Evolutionary conservation across 2,888 invertebrate genomes (phyloP).

Genomic region (Heteropelma amictum): DNA sequence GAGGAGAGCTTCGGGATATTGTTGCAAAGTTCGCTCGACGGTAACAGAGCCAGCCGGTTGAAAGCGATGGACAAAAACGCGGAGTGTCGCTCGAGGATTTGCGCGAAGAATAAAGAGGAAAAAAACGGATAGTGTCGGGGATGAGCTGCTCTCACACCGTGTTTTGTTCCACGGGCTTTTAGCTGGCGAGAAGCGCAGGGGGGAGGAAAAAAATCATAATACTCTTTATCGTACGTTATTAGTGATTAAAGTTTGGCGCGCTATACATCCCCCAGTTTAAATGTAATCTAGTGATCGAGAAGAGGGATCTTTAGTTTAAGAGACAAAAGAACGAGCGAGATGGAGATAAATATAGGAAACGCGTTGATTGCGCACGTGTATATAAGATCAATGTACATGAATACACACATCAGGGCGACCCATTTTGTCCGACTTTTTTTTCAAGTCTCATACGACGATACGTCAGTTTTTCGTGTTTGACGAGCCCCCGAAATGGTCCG

Average conservation of each 20-base stretch:
- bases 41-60: not conserved
- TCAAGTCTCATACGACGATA: no score
- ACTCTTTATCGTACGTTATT: slow-evolving; percentile 64
- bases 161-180: slow-evolving; percentile 72
- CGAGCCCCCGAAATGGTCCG: no score
- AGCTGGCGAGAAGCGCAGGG: slow-evolving; percentile 61
- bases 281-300: slow-evolving; percentile 38
- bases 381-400: not conserved
- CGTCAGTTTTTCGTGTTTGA: no score
- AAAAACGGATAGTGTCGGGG: slow-evolving; percentile 12
- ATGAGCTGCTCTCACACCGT: slow-evolving; percentile 52
- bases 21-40: slow-evolving; percentile 24
- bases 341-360: slow-evolving; percentile 21
- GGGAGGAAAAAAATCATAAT: slow-evolving; percentile 58
- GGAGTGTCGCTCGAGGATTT: not conserved
- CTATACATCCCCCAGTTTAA: slow-evolving; percentile 54
- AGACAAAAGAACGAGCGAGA: not conserved
- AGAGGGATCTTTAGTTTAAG: not conserved
- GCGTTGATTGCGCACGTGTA: not conserved
- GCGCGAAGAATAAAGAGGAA: not conserved
- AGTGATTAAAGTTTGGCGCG: slow-evolving; percentile 55
- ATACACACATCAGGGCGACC: not conserved
- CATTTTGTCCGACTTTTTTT: no score
- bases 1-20: slow-evolving; percentile 41
- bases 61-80: not conserved